phyloP scores from a whole-genome alignment of 2,113 vertebrate genomes.

The Paramormyrops kingsleyae region DNA sequence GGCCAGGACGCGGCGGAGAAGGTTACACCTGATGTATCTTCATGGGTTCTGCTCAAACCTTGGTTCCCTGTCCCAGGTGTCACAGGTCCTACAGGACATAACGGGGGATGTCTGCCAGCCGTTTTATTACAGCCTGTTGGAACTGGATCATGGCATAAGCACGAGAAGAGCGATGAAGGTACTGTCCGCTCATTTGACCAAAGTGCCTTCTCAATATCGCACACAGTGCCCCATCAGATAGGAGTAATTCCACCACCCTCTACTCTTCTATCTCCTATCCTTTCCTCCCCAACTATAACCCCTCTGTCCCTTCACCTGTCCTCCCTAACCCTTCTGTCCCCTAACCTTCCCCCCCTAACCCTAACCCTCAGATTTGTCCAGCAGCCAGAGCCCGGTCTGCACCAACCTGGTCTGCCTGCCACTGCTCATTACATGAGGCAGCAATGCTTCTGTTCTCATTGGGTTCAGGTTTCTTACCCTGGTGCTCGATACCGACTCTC shows the following conservation, averaged over 20 bases:
- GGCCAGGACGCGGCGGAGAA: neutral
- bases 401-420: neutral
- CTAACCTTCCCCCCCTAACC: neutral
- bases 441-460: neutral
- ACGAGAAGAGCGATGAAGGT: slow-evolving; percentile 46
- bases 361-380: neutral
- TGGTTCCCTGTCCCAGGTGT: slow-evolving; percentile 48
- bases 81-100: slow-evolving; percentile 59
- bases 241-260: neutral
- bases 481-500: neutral
- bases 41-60: neutral
- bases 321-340: neutral
- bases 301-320: no score
- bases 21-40: neutral
- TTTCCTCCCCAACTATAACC: neutral
- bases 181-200: neutral
- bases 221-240: neutral
- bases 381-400: neutral
- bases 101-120: slow-evolving; percentile 67
- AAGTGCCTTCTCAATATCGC: neutral
- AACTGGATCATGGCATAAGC: slow-evolving; percentile 21
- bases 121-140: slow-evolving; percentile 49
- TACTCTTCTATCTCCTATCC: neutral
- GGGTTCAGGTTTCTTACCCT: neutral
- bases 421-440: neutral